These are phyloP conservation scores for Entelurus aequoreus DNA, from an alignment of 2,113 vertebrate genomes.

Conservation along the genomic window DNA sequence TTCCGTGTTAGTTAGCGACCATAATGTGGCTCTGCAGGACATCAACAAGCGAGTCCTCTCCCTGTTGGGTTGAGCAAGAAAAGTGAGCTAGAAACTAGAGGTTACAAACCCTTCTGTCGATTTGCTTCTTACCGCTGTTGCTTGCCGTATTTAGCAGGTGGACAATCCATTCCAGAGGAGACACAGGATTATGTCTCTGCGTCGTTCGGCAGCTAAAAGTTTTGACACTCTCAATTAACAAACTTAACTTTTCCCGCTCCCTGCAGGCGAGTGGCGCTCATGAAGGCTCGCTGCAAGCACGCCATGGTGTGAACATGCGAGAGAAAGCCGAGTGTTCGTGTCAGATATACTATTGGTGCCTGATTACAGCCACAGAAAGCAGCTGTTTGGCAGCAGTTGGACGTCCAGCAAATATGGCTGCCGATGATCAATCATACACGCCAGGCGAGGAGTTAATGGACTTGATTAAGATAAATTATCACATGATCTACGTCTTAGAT, in stretches of 20 bases:
- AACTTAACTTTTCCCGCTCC: slow-evolving; percentile 59
- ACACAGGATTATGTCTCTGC: slow-evolving; percentile 57
- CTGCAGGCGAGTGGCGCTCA: slow-evolving; percentile 46
- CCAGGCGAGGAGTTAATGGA: slow-evolving; percentile 7
- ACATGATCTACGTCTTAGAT: slow-evolving; percentile 14
- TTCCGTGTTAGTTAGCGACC: too few relatives aligned
- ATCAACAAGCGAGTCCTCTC: too few relatives aligned
- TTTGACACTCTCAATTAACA: slow-evolving; percentile 63
- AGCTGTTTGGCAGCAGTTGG: slow-evolving; percentile 41
- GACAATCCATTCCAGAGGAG: slow-evolving; percentile 60
- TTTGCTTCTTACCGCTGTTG: slow-evolving; percentile 54
- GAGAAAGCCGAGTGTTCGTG: slow-evolving; percentile 24
- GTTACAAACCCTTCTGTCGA: slow-evolving; percentile 50
- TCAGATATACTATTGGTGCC: slow-evolving; percentile 36
- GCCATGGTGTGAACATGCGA: slow-evolving; percentile 25
- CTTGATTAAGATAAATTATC: slow-evolving; percentile 24
- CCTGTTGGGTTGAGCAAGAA: not conserved
- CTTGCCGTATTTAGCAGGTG: slow-evolving; percentile 55
- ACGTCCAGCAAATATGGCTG: slow-evolving; percentile 4
- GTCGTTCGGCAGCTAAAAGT: slow-evolving; percentile 58
- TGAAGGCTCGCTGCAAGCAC: slow-evolving; percentile 2
- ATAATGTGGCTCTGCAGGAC: too few relatives aligned
- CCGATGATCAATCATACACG: slow-evolving; percentile 2
- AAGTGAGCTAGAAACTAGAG: slow-evolving; percentile 24
- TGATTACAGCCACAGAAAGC: slow-evolving; percentile 44